phyloP scores from a whole-genome alignment of 2,113 vertebrate genomes.

The Mustelus asterias region DNA sequence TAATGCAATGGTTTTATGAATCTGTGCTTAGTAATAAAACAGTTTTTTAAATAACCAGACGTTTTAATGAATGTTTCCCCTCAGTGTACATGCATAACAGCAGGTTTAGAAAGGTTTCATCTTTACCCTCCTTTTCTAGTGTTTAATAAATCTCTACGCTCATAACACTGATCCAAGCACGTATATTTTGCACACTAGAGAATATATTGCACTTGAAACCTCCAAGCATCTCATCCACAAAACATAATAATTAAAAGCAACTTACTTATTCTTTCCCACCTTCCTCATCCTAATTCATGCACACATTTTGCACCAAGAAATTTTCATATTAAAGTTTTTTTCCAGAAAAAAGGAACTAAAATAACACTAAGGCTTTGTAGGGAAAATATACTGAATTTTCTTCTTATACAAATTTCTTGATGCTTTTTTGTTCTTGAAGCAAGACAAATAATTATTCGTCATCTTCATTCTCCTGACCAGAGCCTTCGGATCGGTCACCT shows the following conservation, averaged over 20 bases:
- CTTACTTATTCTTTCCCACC: constrained; percentile 54
- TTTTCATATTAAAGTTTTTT: constrained; percentile 71
- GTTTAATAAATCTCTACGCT: constrained; percentile 67
- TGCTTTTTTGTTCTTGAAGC: constrained; percentile 60
- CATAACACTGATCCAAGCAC: constrained; percentile 73
- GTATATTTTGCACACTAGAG: constrained; percentile 63
- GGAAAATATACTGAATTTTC: constrained; percentile 80
- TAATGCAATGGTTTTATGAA: neutral
- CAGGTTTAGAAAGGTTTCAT: constrained; percentile 70
- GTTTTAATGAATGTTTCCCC: constrained; percentile 68
- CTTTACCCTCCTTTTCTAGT: constrained; percentile 69
- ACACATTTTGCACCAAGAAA: constrained; percentile 69
- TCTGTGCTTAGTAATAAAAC: constrained; percentile 1
- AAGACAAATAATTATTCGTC: constrained; percentile 65
- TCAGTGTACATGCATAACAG: constrained; percentile 73
- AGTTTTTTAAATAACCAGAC: constrained; percentile 53
- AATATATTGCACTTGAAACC: constrained; percentile 86
- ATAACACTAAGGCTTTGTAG: constrained; percentile 83
- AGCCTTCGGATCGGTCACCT: constrained; percentile 89
- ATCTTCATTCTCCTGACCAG: constrained; percentile 82
- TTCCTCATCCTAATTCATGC: constrained; percentile 60
- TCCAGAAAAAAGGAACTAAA: constrained; percentile 72
- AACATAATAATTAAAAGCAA: constrained; percentile 59
- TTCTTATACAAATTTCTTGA: constrained; percentile 75
- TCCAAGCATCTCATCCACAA: constrained; percentile 60